Evolutionary conservation across 1,140 invertebrate species (phyloP).

Genomic region (Formica exsecta): DNA sequence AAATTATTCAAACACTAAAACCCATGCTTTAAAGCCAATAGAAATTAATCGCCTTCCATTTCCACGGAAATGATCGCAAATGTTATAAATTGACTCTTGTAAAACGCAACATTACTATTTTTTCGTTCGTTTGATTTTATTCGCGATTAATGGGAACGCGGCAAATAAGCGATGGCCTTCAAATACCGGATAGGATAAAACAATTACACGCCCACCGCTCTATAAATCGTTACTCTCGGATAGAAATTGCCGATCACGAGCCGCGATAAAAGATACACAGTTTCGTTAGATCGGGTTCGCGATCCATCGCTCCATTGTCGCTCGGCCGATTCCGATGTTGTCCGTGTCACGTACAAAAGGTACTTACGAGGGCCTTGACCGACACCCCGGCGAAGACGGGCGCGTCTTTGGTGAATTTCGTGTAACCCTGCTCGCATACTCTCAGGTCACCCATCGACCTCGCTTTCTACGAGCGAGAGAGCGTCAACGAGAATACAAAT

Average conservation of each 20-base stretch:
- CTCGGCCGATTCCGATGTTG: constrained; percentile 53
- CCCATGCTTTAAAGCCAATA: not conserved
- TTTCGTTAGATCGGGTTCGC: constrained; percentile 25
- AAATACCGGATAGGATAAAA: constrained; percentile 43
- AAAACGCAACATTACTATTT: not conserved
- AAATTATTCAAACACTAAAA: not conserved
- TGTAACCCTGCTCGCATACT: constrained; percentile 79
- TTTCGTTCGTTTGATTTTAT: not conserved
- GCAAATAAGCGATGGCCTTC: constrained; percentile 44
- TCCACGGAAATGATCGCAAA: not conserved
- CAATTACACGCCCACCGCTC: constrained; percentile 42
- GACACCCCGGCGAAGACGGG: constrained; percentile 87
- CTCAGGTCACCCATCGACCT: constrained; percentile 85
- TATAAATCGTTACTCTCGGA: constrained; percentile 30
- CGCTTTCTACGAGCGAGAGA: constrained; percentile 81
- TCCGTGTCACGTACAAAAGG: constrained; percentile 63
- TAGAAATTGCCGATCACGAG: constrained; percentile 32
- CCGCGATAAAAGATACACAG: constrained; percentile 8
- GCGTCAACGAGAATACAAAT: constrained; percentile 69
- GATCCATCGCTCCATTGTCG: constrained; percentile 9
- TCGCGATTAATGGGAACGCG: constrained; percentile 12
- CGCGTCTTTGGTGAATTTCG: constrained; percentile 82
- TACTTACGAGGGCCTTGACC: constrained; percentile 88
- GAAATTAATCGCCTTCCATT: not conserved
- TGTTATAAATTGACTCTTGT: not conserved